These are phyloP conservation scores for Gymnoscopelus microlampas DNA, from an alignment of 2,797 vertebrate species.

Conservation along the genomic window DNA sequence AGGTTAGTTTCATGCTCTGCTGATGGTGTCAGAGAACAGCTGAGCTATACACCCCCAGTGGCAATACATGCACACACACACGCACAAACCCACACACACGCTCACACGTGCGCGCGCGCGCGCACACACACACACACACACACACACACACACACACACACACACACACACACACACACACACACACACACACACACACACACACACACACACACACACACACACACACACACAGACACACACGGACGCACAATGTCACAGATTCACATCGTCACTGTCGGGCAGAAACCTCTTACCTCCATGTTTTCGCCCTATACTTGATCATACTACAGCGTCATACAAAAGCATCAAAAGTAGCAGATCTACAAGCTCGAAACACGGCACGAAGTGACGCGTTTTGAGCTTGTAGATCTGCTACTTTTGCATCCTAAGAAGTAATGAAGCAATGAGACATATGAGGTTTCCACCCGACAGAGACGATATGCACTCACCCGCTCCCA, in stretches of 20 bases:
- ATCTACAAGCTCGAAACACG: no score
- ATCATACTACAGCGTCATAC: no score
- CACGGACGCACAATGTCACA: not conserved
- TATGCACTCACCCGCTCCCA: no score
- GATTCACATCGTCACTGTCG: not conserved
- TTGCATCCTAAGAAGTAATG: no score
- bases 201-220: not conserved
- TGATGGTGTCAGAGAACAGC: no score
- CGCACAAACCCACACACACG: not conserved
- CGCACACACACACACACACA: not conserved
- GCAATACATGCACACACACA: not conserved
- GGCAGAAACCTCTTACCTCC: no score
- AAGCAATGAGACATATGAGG: no score
- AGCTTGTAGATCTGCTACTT: no score
- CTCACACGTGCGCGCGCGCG: not conserved
- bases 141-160: constrained; percentile 13
- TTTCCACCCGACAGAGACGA: no score
- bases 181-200: not conserved
- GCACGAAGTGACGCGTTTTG: no score
- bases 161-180: constrained; percentile 12
- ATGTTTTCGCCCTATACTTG: no score
- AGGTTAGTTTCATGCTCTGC: not conserved
- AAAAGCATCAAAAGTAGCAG: no score
- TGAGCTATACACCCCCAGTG: not conserved
- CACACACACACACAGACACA: not conserved